phyloP scores from a whole-genome alignment of 2,888 invertebrate genomes.

The Exephanes ischioxanthus region DNA sequence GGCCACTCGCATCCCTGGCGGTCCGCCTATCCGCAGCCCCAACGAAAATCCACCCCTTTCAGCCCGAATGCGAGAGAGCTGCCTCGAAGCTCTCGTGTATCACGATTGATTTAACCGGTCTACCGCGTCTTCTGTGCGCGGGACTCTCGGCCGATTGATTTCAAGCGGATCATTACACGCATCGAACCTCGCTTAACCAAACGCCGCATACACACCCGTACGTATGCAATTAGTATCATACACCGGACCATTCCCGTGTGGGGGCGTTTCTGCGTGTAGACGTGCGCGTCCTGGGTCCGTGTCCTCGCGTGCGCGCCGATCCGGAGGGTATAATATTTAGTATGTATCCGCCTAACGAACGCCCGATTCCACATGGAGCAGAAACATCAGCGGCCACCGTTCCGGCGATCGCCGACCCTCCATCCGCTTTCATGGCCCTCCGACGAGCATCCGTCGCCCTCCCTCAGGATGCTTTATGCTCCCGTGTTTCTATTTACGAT shows the following conservation, averaged over 20 bases:
- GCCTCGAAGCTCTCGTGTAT: not conserved
- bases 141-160: conserved; percentile 66
- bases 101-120: conserved; percentile 67
- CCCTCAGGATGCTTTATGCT: conserved; percentile 48
- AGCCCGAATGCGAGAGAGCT: not conserved
- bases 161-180: conserved; percentile 68
- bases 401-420: conserved; percentile 48
- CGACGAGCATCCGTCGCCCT: not conserved
- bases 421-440: conserved; percentile 6
- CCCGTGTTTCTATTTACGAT: conserved; percentile 56
- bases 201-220: not conserved
- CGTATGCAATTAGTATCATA: not conserved
- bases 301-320: conserved; percentile 5
- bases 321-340: conserved; percentile 49
- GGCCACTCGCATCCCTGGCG: not conserved
- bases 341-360: conserved; percentile 61
- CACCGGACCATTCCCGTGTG: not conserved
- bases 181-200: conserved; percentile 49
- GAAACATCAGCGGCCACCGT: conserved; percentile 44
- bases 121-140: conserved; percentile 68
- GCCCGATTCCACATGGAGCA: conserved; percentile 45
- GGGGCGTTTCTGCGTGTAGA: not conserved
- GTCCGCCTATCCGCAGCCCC: not conserved
- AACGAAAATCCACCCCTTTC: conserved; percentile 12
- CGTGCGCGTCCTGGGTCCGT: not conserved